A percentile compares a stretch with the other conserved stretches of the same genome.
Conservation (phyloP, 1,140 invertebrate genomes). For the Ditylenchus dipsaci region DNA sequence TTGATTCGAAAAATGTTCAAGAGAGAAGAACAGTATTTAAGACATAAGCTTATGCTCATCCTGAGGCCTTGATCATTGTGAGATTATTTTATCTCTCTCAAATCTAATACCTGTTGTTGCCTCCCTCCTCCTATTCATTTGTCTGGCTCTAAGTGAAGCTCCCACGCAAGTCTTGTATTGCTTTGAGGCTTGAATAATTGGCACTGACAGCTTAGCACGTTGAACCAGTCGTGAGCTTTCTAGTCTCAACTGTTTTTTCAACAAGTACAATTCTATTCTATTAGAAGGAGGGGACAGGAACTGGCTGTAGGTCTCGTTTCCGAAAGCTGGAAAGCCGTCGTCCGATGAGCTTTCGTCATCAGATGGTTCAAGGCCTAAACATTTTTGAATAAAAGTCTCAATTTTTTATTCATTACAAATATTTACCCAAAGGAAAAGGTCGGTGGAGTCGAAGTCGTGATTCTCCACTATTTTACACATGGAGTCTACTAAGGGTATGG, state of each 20-base stretch:
- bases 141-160: not conserved
- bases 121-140: not conserved
- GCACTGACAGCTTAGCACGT: constrained; percentile 32
- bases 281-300: not conserved
- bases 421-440: constrained; percentile 42
- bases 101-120: not conserved
- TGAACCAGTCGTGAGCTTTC: constrained; percentile 32
- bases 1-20: too few relatives aligned
- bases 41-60: too few relatives aligned
- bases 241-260: constrained; percentile 34
- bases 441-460: constrained; percentile 40
- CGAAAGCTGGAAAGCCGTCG: constrained; percentile 21
- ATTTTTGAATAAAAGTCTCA: not conserved
- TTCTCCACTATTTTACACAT: constrained; percentile 45
- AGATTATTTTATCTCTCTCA: too few relatives aligned
- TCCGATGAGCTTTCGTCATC: constrained; percentile 44
- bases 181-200: constrained; percentile 36
- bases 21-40: too few relatives aligned
- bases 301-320: not conserved
- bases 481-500: constrained; percentile 32
- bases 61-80: too few relatives aligned
- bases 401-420: not conserved
- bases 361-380: constrained; percentile 44
- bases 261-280: constrained; percentile 37
- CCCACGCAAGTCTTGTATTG: constrained; percentile 29